Evolutionary conservation across 2,797 vertebrate genomes (phyloP), one percentile per base, ranked within the genome.

Genomic region (Rhodeus uyekii): DNA sequence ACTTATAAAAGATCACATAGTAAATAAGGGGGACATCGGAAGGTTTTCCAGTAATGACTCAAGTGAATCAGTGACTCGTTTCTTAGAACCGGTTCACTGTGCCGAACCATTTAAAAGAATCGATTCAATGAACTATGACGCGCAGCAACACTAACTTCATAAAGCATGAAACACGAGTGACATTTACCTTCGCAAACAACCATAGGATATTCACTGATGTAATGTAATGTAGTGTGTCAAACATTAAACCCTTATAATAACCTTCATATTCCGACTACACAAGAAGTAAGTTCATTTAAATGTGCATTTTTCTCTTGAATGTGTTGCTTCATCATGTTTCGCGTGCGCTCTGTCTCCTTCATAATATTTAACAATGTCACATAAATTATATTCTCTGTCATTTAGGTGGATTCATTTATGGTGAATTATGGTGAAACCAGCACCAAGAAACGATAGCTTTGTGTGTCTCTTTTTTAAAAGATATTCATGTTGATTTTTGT

Each of bases 71-170:
- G 53, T 36, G 78, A 80, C 60, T 71, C 39, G 2, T 36, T 73
- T 72, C n/a, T 8, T 22, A 7, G 29, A n/a, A 6, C 3, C 19
- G 19, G 29, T 13, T 48, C 61, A n/a, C 5, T 18, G 1, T 9
- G 18, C 18, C 3, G 14, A 81, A 12, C 4, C 14, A 60, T 81
- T 0, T 10, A 34, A 75, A 81, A 2, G 71, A 81, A 38, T 9
- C 60, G 22, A 22, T 44, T 65, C 8, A 3, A 44, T 29, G 36
- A 64, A 36, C 32, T 60, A 65, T 18, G 27, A 27, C 42, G 5
- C n/a, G n/a, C 53, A 79, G 24, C 24, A 81, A 50, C 58, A 64
- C 6, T 13, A 74, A 65, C 71, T 81, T 39, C 58, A 64, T 2
- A 39, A 63, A 18, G 64, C 8, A 53, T 55, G 27, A 67, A 44